Percentiles rank a stretch among this genome's conserved stretches.
These are phyloP conservation scores for Cyclopterus lumpus DNA, from an alignment of 2,797 vertebrate species.

Conservation along the genomic window DNA sequence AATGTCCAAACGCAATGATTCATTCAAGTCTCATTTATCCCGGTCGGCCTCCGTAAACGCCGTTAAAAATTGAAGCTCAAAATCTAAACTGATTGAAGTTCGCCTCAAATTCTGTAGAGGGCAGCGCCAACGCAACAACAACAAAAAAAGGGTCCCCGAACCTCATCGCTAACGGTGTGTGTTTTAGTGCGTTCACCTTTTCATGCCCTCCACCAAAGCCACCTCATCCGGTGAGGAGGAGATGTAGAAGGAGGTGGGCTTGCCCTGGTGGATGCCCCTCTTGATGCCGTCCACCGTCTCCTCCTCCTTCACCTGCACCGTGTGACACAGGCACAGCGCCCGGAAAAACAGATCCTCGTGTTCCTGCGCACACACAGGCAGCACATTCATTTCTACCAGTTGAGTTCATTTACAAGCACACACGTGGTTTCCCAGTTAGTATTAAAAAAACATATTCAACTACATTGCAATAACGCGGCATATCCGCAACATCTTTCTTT, in stretches of 20 bases:
- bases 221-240: constrained; percentile 98
- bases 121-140: neutral
- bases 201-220: constrained; percentile 96
- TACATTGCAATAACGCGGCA: neutral
- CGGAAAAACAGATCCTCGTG: constrained; percentile 97
- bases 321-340: constrained; percentile 96
- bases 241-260: constrained; percentile 92
- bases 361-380: constrained; percentile 81
- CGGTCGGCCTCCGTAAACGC: too few species aligned
- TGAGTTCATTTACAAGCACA: neutral
- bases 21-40: neutral
- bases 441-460: neutral
- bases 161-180: neutral
- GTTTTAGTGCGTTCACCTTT: constrained; percentile 83
- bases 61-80: neutral
- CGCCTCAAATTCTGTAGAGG: neutral
- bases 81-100: neutral
- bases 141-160: neutral
- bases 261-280: constrained; percentile 87
- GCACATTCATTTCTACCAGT: neutral
- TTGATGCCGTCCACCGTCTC: constrained; percentile 90
- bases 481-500: neutral
- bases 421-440: neutral
- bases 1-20: neutral
- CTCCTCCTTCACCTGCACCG: constrained; percentile 96